A percentile compares a stretch with the other conserved stretches of the same genome.
phyloP scores from a whole-genome alignment of 1,140 invertebrate genomes.

The Drosophila azteca region DNA sequence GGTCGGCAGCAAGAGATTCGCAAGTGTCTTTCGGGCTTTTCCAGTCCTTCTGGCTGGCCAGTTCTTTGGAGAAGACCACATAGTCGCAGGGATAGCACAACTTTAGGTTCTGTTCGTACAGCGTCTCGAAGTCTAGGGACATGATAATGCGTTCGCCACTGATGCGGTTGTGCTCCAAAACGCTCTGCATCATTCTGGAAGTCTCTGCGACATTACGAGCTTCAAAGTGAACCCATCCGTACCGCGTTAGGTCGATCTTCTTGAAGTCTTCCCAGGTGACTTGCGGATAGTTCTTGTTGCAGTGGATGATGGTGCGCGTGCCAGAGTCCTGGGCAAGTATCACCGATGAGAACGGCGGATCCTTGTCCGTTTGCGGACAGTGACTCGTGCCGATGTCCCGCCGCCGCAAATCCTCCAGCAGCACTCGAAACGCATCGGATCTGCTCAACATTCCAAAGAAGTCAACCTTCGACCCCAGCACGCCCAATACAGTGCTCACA shows the following conservation, averaged over 20 bases:
- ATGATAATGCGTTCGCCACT: constrained; percentile 84
- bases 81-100: constrained; percentile 86
- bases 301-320: constrained; percentile 88
- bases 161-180: constrained; percentile 85
- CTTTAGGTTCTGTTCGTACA: constrained; percentile 83
- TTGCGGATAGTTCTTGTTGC: constrained; percentile 87
- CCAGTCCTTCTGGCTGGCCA: constrained; percentile 55
- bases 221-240: constrained; percentile 90
- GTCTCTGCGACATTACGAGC: constrained; percentile 86
- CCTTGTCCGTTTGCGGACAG: constrained; percentile 81
- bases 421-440: constrained; percentile 84
- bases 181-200: constrained; percentile 86
- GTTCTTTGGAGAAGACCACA: constrained; percentile 87
- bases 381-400: constrained; percentile 85
- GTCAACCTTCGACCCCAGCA: constrained; percentile 85
- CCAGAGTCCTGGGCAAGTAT: constrained; percentile 85
- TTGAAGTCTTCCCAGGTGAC: constrained; percentile 86
- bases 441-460: constrained; percentile 86
- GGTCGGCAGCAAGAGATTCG: constrained; percentile 10
- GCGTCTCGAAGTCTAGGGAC: constrained; percentile 88
- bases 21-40: constrained; percentile 40
- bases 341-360: constrained; percentile 85
- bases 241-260: constrained; percentile 84
- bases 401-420: constrained; percentile 85
- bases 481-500: constrained; percentile 87